A percentile compares a stretch with the other conserved stretches of the same genome.
phyloP scores from a whole-genome alignment of 2,113 vertebrate species.

The Catagonus wagneri region DNA sequence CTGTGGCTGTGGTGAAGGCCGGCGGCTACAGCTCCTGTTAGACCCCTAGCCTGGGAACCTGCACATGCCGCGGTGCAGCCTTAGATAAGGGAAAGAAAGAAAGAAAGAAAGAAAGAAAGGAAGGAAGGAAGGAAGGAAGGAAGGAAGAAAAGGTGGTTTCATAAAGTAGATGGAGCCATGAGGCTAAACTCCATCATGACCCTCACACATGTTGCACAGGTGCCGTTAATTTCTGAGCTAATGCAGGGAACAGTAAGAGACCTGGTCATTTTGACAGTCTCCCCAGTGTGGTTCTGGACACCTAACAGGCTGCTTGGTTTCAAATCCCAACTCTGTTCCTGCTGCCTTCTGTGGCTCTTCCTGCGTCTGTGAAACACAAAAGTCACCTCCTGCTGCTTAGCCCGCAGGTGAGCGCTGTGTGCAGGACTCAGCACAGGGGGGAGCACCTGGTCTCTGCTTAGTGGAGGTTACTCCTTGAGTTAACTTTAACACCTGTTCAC shows the following conservation, averaged over 20 bases:
- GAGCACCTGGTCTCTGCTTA: not conserved
- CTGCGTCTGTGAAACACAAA: not conserved
- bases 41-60: too few relatives aligned
- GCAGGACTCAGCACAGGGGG: accelerated
- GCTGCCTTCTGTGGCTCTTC: not conserved
- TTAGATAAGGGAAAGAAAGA: too few relatives aligned
- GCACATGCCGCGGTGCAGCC: too few relatives aligned
- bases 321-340: not conserved
- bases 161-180: not conserved
- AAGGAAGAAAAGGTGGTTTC: not conserved
- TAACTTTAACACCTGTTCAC: not conserved
- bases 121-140: too few relatives aligned
- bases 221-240: not conserved
- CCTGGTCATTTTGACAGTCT: not conserved
- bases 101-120: too few relatives aligned
- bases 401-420: accelerated
- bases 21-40: too few relatives aligned
- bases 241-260: not conserved
- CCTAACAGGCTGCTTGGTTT: not conserved
- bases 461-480: not conserved
- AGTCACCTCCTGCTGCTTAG: accelerated
- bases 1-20: too few relatives aligned
- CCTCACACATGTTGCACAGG: not conserved
- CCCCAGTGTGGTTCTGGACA: not conserved
- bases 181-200: not conserved